Base-by-base conservation (phyloP, 2,113 vertebrate species). In the Oplegnathus fasciatus region DNA sequence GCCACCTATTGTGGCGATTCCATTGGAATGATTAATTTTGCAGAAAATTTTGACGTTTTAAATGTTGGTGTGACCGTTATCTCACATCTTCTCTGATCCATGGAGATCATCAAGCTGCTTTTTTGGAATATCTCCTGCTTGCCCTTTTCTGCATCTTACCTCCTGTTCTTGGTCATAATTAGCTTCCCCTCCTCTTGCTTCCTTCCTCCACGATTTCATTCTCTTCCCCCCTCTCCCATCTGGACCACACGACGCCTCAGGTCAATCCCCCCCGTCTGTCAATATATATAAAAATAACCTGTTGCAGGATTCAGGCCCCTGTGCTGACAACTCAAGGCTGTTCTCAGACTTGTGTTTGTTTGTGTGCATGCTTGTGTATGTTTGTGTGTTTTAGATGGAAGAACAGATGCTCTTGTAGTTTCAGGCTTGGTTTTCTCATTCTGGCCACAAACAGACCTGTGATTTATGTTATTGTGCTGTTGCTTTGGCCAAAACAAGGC, bases 351-450 rank as follows among this genome's bases (percentile, higher is more conserved):
- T 68, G 57, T 75, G 52, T 84, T 87, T 86, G 75, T 89, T 88
- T 90, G 78, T 44, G 22, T 86, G 79, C 78, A 65, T 68, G 42
- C 78, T 75, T 82, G 67, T 83, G 77, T 80, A 58, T 81, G 77
- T 87, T 67, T 88, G 87, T 87, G 82, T 87, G 68, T 85, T 89
- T 83, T 40, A 78, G 72, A 80, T 26, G 75, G 28, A 88, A 89
- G 73, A 89, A 42, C 69, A 92, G 83, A 91, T 88, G 89, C 80
- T 80, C 76, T 55, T n/a, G 20, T 80, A 85, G 71, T 77, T 88
- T 67, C 54, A 85, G 61, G 85, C 77, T 94, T 91, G 91, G 68
- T 94, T 94, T 95, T 94, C 88, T 95, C 92, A 92, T 94, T 90
- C 87, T 69, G 88, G 81, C 85, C 60, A 62, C 57, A 80, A 83